phyloP scores from a whole-genome alignment of 2,888 invertebrate species.

The Drosophila paucipuncta region DNA sequence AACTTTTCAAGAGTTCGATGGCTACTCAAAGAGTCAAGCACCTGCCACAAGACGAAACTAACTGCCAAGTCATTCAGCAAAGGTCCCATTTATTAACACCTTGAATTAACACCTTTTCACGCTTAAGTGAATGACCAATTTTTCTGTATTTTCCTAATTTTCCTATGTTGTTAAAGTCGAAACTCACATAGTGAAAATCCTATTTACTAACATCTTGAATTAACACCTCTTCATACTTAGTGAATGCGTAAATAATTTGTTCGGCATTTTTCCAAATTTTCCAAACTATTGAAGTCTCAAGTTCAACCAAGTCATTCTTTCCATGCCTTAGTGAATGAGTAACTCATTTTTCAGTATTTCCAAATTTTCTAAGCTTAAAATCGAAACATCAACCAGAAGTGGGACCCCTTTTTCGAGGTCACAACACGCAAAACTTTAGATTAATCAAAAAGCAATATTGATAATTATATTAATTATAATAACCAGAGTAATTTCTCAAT shows the following conservation, averaged over 20 bases:
- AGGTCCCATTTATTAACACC: not conserved
- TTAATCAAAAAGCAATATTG: not conserved
- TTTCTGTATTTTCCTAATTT: not conserved
- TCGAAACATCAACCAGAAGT: not conserved
- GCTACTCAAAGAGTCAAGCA: slow-evolving; percentile 13
- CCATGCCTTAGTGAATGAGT: not conserved
- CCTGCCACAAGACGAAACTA: not conserved
- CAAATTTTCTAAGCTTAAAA: not conserved
- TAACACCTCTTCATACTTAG: not conserved
- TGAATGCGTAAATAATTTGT: not conserved
- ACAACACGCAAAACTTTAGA: not conserved
- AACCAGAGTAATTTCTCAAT: slow-evolving; percentile 4
- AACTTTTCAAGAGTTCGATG: slow-evolving; percentile 39
- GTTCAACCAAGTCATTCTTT: not conserved
- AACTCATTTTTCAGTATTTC: not conserved
- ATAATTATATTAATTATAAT: not conserved
- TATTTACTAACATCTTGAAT: not conserved
- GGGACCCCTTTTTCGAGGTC: not conserved
- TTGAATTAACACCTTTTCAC: not conserved
- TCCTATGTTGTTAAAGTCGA: not conserved
- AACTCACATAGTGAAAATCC: not conserved
- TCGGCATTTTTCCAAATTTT: not conserved
- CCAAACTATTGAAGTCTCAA: not conserved
- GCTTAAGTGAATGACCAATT: not conserved
- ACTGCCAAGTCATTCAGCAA: slow-evolving; percentile 3